Evolutionary conservation across 2,113 vertebrate species (phyloP).

Genomic region (Balaeniceps rex): DNA sequence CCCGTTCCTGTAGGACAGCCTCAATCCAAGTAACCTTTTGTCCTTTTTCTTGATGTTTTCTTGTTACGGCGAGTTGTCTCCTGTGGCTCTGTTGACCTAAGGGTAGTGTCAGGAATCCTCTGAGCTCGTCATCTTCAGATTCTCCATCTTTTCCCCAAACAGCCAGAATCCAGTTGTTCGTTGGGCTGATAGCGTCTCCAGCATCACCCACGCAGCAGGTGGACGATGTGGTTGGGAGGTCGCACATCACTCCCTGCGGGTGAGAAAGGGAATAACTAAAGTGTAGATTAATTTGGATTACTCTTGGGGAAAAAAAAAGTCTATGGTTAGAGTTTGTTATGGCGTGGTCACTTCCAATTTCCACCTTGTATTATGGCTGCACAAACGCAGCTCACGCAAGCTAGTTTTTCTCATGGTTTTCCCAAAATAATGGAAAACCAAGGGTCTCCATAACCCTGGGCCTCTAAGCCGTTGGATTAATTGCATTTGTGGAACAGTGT

Average conservation of each 20-base stretch:
- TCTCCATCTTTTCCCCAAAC: background rate
- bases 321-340: background rate
- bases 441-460: background rate
- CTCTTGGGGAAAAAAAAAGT: background rate
- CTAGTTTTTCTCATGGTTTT: background rate
- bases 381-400: rapidly evolving
- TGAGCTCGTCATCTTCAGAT: background rate
- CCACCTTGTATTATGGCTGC: background rate
- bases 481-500: background rate
- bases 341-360: background rate
- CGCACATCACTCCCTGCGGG: rapidly evolving
- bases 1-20: background rate
- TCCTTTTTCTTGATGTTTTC: background rate
- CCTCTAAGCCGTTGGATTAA: background rate
- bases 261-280: background rate
- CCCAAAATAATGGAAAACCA: background rate
- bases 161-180: background rate
- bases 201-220: background rate
- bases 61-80: rapidly evolving
- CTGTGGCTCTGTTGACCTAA: background rate
- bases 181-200: background rate
- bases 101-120: background rate
- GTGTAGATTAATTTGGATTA: background rate
- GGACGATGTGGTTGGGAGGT: background rate
- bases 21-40: background rate